Conservation (phyloP, 1,140 invertebrate species). For the Periplaneta americana region DNA sequence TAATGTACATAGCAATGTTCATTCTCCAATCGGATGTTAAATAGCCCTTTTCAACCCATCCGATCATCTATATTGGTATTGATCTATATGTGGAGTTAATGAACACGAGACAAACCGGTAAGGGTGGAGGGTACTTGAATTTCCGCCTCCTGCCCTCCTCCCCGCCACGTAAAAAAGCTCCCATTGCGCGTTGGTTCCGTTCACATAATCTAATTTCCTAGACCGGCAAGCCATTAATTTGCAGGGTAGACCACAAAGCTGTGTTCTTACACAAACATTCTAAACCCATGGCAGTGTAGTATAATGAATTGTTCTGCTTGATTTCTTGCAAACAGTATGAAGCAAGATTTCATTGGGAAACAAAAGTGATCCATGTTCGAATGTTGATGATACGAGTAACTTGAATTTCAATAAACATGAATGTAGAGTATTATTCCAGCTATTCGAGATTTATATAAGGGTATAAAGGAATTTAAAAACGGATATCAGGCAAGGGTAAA, state of each 20-base stretch:
- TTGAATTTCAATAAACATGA: too few species aligned
- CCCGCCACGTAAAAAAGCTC: neutral
- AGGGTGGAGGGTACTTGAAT: neutral
- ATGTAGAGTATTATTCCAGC: too few species aligned
- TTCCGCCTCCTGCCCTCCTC: neutral
- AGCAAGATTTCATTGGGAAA: too few species aligned
- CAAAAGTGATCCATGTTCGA: too few species aligned
- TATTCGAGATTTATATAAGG: too few species aligned
- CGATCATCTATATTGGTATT: neutral
- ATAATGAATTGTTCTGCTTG: neutral
- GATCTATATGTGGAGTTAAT: neutral
- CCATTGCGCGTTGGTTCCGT: neutral
- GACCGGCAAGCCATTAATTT: neutral
- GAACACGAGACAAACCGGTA: neutral
- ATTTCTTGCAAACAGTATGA: neutral
- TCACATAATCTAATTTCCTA: neutral
- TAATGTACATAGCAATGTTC: too few species aligned
- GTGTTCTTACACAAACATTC: neutral
- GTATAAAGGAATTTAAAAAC: too few species aligned
- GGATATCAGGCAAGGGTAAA: too few species aligned
- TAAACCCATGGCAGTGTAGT: neutral
- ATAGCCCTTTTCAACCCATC: too few species aligned
- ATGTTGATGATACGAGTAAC: too few species aligned
- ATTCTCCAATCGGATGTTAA: too few species aligned
- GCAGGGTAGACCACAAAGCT: neutral